Conservation (phyloP, 2,113 vertebrate species). For the Poeciliopsis prolifica region DNA sequence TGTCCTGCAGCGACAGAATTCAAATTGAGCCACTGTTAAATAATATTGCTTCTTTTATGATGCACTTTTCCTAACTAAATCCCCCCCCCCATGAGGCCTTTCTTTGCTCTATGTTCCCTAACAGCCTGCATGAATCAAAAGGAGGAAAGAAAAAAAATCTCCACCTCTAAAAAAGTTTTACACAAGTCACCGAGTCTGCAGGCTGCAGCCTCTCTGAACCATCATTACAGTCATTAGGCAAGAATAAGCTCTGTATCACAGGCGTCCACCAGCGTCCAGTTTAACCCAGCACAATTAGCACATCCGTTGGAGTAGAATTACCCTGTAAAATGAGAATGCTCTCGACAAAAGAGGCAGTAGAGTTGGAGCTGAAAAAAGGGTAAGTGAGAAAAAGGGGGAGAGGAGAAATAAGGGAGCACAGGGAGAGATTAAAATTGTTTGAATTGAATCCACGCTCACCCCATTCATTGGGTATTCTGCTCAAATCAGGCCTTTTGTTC, state of each 20-base stretch:
- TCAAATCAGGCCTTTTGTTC: constrained; percentile 85
- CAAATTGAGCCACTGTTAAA: not conserved
- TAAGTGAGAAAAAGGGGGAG: constrained; percentile 68
- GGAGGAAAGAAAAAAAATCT: constrained; percentile 11
- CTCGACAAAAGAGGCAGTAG: constrained; percentile 74
- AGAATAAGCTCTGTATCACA: constrained; percentile 79
- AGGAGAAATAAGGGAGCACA: constrained; percentile 70
- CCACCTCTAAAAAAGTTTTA: constrained; percentile 40
- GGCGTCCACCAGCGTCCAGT: constrained; percentile 73
- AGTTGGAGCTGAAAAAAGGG: constrained; percentile 69
- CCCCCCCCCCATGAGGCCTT: constrained; percentile 7
- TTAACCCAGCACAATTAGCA: constrained; percentile 81
- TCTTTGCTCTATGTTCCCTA: constrained; percentile 18
- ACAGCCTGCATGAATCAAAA: constrained; percentile 24
- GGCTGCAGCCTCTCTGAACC: constrained; percentile 61
- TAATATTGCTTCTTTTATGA: constrained; percentile 19
- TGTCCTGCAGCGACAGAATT: not conserved
- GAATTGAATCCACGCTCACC: constrained; percentile 82
- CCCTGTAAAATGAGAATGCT: constrained; percentile 80
- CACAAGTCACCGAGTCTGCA: constrained; percentile 44
- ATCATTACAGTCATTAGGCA: constrained; percentile 76
- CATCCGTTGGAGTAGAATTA: constrained; percentile 80
- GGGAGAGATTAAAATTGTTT: constrained; percentile 85
- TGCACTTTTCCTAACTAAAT: constrained; percentile 11
- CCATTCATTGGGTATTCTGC: constrained; percentile 84